Conservation (phyloP, 2,797 vertebrate genomes). For the Propithecus perrieri region DNA sequence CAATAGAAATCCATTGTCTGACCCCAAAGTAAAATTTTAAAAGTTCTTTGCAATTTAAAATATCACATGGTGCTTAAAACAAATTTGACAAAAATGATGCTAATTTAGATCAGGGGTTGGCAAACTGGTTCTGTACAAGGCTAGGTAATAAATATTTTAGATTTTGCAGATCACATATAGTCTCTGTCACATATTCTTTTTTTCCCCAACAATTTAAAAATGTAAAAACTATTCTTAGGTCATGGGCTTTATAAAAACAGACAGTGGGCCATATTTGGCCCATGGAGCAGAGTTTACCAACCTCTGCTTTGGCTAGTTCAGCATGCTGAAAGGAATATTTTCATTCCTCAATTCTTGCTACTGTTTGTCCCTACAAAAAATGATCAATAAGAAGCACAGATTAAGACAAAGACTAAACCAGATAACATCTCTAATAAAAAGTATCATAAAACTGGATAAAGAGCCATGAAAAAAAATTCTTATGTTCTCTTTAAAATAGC, state of each 20-base stretch:
- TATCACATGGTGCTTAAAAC: not conserved
- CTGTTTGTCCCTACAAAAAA: not conserved
- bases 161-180: not conserved
- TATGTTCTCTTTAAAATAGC: not conserved
- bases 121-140: not conserved
- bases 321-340: not conserved
- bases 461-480: not conserved
- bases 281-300: not conserved
- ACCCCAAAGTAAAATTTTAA: slow-evolving; percentile 16
- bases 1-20: not conserved
- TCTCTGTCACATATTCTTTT: not conserved
- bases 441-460: not conserved
- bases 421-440: not conserved
- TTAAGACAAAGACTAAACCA: not conserved
- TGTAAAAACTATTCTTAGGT: slow-evolving; percentile 19
- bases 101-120: not conserved
- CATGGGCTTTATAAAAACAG: not conserved
- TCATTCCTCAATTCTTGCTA: not conserved
- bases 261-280: not conserved
- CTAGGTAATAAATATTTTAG: not conserved
- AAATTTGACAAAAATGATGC: not conserved
- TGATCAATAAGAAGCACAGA: not conserved
- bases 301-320: not conserved
- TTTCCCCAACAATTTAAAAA: not conserved
- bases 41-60: not conserved